A percentile compares a stretch with the other conserved stretches of the same genome.
phyloP scores from a whole-genome alignment of 2,888 invertebrate genomes.

The Yponomeuta plumbellus region DNA sequence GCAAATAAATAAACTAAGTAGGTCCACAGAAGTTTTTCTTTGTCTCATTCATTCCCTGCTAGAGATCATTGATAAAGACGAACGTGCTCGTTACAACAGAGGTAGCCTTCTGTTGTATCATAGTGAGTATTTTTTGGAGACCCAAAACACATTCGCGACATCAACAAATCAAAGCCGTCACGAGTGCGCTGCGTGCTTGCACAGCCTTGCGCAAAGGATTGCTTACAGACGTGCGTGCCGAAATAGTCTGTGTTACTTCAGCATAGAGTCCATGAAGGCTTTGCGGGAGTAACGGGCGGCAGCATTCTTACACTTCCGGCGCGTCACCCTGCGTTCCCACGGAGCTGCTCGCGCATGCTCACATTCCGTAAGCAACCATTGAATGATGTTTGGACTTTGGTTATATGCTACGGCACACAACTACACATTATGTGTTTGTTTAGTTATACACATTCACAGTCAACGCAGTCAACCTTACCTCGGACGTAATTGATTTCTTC shows the following conservation, averaged over 20 bases:
- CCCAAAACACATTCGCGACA: not conserved
- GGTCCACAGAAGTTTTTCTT: too few species aligned
- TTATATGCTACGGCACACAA: too few species aligned
- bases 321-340: slow-evolving; percentile 27
- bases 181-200: not conserved
- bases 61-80: too few species aligned
- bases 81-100: too few species aligned
- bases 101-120: not conserved
- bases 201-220: not conserved
- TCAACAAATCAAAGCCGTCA: not conserved
- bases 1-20: too few species aligned
- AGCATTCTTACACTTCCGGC: slow-evolving; percentile 25
- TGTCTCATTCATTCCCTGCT: too few species aligned
- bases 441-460: too few species aligned
- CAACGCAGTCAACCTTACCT: too few species aligned
- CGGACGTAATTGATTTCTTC: too few species aligned
- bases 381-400: too few species aligned
- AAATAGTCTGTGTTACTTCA: not conserved
- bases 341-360: slow-evolving; percentile 9
- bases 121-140: not conserved
- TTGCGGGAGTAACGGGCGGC: not conserved
- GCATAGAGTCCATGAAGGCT: not conserved
- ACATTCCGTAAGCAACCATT: too few species aligned
- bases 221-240: not conserved
- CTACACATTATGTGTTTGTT: too few species aligned